Conservation (phyloP, 2,888 invertebrate genomes). For the Aporophyla nigra region DNA sequence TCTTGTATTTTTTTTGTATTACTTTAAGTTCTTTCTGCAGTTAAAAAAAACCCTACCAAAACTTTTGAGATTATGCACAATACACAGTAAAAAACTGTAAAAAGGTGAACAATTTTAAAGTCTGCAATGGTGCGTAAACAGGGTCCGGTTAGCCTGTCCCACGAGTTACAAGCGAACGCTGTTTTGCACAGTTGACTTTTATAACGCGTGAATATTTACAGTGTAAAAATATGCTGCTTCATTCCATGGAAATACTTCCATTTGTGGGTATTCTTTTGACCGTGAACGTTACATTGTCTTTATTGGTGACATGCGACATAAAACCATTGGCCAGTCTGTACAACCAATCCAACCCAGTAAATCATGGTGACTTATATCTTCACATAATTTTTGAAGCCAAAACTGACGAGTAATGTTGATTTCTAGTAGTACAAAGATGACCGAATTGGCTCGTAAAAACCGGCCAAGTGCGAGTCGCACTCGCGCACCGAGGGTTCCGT, state of each 20-base stretch:
- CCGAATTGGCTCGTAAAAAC: too few species aligned
- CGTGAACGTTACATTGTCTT: slow-evolving; percentile 28
- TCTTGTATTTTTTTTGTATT: too few species aligned
- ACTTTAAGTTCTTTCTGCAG: background rate
- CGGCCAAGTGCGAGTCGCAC: too few species aligned
- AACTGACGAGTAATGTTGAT: too few species aligned
- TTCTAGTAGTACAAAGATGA: too few species aligned
- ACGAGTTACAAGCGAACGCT: slow-evolving; percentile 58
- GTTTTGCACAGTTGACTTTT: slow-evolving; percentile 65
- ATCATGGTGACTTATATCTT: background rate
- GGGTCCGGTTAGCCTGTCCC: slow-evolving; percentile 37
- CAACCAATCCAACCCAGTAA: background rate
- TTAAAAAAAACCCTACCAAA: too few species aligned
- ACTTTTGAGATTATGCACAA: slow-evolving; percentile 16
- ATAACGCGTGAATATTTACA: slow-evolving; percentile 58
- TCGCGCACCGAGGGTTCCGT: too few species aligned
- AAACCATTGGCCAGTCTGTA: background rate
- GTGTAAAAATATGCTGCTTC: slow-evolving; percentile 38
- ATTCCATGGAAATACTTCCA: slow-evolving; percentile 38
- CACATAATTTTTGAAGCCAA: too few species aligned
- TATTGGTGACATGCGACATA: slow-evolving; percentile 3
- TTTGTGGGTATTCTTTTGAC: slow-evolving; percentile 31
- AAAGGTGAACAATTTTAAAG: slow-evolving; percentile 51
- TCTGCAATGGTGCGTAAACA: slow-evolving; percentile 59
- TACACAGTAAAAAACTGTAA: slow-evolving; percentile 22